Percentiles rank a stretch among this genome's conserved stretches.
These are phyloP conservation scores for Ormyrus pomaceus DNA, from an alignment of 2,888 invertebrate genomes.

Conservation along the genomic window DNA sequence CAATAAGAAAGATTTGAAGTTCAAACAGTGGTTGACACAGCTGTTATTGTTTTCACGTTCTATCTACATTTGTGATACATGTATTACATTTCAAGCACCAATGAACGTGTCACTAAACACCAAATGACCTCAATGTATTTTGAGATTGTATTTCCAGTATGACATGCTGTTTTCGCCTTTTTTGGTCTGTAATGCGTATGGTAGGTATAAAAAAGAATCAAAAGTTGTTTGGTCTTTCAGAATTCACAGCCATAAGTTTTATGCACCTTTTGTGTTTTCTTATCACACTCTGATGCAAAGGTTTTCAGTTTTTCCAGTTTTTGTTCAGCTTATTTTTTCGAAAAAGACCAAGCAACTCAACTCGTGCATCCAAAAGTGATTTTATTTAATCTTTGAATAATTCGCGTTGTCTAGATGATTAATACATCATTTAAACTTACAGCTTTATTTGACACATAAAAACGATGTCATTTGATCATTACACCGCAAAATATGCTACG, in stretches of 20 bases:
- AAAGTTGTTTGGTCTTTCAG: conserved; percentile 73
- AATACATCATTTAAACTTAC: conserved; percentile 75
- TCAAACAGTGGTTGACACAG: conserved; percentile 72
- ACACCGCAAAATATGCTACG: conserved; percentile 69
- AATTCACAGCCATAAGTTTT: conserved; percentile 39
- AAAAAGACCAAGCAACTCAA: conserved; percentile 72
- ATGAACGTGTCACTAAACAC: conserved; percentile 66
- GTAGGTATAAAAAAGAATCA: conserved; percentile 72
- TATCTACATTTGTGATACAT: conserved; percentile 73
- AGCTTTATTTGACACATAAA: conserved; percentile 73
- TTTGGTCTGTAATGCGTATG: conserved; percentile 67
- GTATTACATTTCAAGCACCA: conserved; percentile 74
- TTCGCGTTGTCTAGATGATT: conserved; percentile 70
- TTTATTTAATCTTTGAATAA: conserved; percentile 68
- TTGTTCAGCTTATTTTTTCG: conserved; percentile 29
- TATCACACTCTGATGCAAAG: conserved; percentile 9
- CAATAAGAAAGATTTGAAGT: conserved; percentile 72
- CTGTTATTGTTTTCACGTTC: conserved; percentile 72
- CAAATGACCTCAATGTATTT: conserved; percentile 72
- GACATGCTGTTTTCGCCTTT: conserved; percentile 66
- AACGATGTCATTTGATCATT: conserved; percentile 71
- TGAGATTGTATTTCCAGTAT: conserved; percentile 74
- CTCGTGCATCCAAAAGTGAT: conserved; percentile 66
- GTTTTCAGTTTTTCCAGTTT: conserved; percentile 28
- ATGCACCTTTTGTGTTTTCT: conserved; percentile 51